Percentiles rank a stretch among this genome's conserved stretches.
Conservation (phyloP, 2,888 invertebrate genomes). For the Euphydryas editha region DNA sequence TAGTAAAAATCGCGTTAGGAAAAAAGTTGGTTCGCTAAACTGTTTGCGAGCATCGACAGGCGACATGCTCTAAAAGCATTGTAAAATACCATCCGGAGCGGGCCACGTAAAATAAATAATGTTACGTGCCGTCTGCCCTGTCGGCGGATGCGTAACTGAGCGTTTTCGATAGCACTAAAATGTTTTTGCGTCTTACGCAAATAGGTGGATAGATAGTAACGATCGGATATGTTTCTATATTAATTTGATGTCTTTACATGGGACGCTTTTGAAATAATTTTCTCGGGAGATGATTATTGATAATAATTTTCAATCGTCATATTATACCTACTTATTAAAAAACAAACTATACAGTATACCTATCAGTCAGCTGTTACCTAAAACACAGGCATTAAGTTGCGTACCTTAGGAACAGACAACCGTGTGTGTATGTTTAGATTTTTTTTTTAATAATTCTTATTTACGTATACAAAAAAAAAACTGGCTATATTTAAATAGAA, state of each 20-base stretch:
- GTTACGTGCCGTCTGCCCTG: conserved; percentile 64
- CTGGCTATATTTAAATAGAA: too few species aligned
- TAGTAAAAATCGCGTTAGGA: conserved; percentile 26
- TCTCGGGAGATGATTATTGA: too few species aligned
- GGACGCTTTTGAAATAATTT: too few species aligned
- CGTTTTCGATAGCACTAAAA: conserved; percentile 54
- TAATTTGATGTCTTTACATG: not conserved
- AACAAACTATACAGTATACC: too few species aligned
- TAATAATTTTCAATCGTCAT: too few species aligned
- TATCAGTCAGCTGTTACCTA: too few species aligned
- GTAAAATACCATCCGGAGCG: conserved; percentile 52
- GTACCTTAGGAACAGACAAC: too few species aligned
- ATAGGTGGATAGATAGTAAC: conserved; percentile 2
- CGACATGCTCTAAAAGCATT: conserved; percentile 65
- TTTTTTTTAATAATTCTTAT: too few species aligned
- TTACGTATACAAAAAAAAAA: too few species aligned
- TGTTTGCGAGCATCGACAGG: conserved; percentile 64
- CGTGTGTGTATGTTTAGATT: too few species aligned
- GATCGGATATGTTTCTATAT: not conserved
- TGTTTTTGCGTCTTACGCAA: conserved; percentile 32
- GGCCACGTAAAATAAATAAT: conserved; percentile 78
- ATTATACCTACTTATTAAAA: too few species aligned
- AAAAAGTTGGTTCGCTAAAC: conserved; percentile 66
- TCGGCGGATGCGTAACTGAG: conserved; percentile 56
- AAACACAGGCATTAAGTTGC: too few species aligned